Evolutionary conservation across 2,113 vertebrate species (phyloP).

Genomic region (Maccullochella peelii): DNA sequence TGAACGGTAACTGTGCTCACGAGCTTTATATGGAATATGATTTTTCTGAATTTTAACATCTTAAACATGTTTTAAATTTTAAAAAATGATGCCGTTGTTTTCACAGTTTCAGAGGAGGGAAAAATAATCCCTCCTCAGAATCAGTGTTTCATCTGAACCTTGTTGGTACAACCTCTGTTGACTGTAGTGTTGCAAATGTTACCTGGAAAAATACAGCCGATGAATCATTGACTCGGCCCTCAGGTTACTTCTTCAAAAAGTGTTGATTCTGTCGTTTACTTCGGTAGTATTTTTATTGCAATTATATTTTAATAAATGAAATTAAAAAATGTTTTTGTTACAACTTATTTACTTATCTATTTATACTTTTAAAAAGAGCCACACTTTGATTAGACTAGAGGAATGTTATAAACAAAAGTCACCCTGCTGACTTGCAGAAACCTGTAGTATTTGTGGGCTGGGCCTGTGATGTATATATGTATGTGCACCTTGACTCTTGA

Average conservation of each 20-base stretch:
- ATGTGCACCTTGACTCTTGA: not conserved
- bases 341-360: too few species aligned
- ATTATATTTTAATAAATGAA: too few species aligned
- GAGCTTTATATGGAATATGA: not conserved
- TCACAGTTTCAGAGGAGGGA: not conserved
- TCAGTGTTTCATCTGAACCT: not conserved
- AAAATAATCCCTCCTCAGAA: too few species aligned
- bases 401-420: not conserved
- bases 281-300: too few species aligned
- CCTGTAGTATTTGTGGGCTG: too few species aligned
- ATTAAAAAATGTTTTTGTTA: too few species aligned
- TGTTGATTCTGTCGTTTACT: too few species aligned
- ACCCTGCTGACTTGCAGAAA: not conserved
- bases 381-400: too few species aligned
- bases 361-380: too few species aligned
- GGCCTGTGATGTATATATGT: not conserved
- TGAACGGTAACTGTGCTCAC: not conserved
- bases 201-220: not conserved
- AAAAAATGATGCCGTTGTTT: not conserved
- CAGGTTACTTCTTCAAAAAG: too few species aligned
- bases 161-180: not conserved
- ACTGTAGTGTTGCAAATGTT: not conserved
- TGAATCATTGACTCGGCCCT: not conserved
- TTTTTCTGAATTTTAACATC: not conserved
- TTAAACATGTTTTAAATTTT: not conserved